Evolutionary conservation across 1,140 invertebrate species (phyloP).

Genomic region (Hypsibius dujardini): DNA sequence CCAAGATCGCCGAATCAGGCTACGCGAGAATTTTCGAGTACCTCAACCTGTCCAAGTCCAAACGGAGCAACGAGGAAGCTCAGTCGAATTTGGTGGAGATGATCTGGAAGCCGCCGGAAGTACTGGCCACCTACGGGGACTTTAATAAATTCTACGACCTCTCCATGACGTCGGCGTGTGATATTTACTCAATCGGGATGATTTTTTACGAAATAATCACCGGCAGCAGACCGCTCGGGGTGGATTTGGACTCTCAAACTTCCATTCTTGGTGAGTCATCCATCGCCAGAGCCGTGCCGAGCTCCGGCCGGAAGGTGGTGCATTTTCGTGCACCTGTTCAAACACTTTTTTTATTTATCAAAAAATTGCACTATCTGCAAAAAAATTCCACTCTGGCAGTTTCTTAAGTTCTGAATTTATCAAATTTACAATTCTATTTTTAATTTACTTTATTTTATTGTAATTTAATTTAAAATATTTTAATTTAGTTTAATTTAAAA

Average conservation of each 20-base stretch:
- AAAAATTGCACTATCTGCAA: too few species aligned
- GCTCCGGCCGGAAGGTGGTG: too few species aligned
- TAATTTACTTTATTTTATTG: too few species aligned
- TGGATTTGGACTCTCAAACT: background rate
- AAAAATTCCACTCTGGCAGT: too few species aligned
- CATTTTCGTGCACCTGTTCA: too few species aligned
- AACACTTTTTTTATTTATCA: too few species aligned
- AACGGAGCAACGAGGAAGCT: background rate
- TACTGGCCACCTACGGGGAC: background rate
- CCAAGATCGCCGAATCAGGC: background rate
- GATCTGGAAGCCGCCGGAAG: background rate
- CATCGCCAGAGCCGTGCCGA: too few species aligned
- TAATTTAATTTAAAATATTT: too few species aligned
- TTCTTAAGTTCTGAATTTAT: too few species aligned
- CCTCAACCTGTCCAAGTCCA: background rate
- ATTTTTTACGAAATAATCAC: background rate
- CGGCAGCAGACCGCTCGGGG: background rate
- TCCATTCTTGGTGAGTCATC: too few species aligned
- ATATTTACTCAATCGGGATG: background rate
- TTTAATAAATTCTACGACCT: background rate
- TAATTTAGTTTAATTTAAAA: too few species aligned
- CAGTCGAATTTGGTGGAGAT: background rate
- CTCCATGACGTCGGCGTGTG: background rate
- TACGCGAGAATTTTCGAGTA: background rate
- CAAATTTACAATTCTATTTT: too few species aligned